Conservation (phyloP, 2,113 vertebrate genomes). For the Zapus hudsonius region DNA sequence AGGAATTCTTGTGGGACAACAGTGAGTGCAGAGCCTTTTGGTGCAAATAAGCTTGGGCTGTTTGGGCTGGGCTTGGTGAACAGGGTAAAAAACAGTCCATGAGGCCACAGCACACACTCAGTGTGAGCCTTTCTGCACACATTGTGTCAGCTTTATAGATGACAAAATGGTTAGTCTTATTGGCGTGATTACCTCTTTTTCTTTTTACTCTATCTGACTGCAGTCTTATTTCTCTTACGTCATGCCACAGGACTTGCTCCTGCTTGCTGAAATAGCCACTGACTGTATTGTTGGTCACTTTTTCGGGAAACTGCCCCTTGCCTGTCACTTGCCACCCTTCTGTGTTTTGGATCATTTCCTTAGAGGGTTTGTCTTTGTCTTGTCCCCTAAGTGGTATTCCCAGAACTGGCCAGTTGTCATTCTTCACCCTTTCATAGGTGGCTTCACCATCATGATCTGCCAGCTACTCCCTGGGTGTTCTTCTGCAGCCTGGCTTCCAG, state of each 20-base stretch:
- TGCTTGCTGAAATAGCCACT: background rate
- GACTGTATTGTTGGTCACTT: background rate
- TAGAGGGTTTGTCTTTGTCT: background rate
- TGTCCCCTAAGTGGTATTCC: background rate
- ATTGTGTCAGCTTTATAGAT: conserved; percentile 3
- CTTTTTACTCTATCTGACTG: background rate
- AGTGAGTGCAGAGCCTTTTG: background rate
- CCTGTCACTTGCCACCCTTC: background rate
- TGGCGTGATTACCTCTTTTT: background rate
- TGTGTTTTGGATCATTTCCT: conserved; percentile 1
- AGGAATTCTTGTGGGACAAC: background rate
- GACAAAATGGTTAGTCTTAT: background rate
- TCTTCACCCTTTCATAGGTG: conserved; percentile 14
- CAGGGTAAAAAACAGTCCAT: background rate
- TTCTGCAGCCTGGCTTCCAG: no score
- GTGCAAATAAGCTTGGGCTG: background rate
- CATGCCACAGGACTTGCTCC: background rate
- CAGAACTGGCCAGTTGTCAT: background rate
- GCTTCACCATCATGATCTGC: background rate
- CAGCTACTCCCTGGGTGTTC: background rate
- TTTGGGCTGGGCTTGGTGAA: background rate
- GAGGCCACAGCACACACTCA: background rate
- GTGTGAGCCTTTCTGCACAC: background rate
- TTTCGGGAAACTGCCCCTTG: background rate
- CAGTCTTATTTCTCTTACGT: background rate